A percentile compares a stretch with the other conserved stretches of the same genome.
phyloP scores from a whole-genome alignment of 2,113 vertebrate species.

The Lontra canadensis region DNA sequence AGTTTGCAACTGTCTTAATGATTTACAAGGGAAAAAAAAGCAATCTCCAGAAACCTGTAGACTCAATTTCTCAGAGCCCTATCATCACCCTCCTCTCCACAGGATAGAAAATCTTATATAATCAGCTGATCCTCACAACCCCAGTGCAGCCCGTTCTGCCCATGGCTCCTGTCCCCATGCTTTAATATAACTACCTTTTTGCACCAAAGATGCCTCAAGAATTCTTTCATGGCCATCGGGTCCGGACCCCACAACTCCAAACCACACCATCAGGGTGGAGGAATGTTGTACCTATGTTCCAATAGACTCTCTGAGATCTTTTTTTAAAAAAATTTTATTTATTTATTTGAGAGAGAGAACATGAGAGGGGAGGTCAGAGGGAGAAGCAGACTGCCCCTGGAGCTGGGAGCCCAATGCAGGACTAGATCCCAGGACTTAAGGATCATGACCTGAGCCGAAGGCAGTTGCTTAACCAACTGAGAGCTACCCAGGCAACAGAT shows the following conservation, averaged over 20 bases:
- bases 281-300: neutral
- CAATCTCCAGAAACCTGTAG: too few species aligned
- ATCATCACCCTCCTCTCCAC: too few species aligned
- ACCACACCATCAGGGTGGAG: neutral
- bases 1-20: too few species aligned
- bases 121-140: neutral
- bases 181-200: neutral
- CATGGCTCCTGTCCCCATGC: neutral
- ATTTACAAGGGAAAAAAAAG: too few species aligned
- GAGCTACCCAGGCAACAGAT: neutral
- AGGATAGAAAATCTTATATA: neutral
- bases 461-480: too few species aligned
- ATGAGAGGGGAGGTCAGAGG: too few species aligned
- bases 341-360: too few species aligned
- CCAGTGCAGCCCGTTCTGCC: neutral
- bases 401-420: too few species aligned
- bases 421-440: too few species aligned
- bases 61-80: too few species aligned
- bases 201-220: neutral
- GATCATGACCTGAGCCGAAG: too few species aligned
- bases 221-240: neutral
- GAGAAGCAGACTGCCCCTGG: too few species aligned
- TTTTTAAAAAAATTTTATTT: neutral
- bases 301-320: neutral
- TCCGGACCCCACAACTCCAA: neutral